Percentiles rank a stretch among this genome's conserved stretches.
phyloP scores from a whole-genome alignment of 37 sponge, comb jelly and placozoan species.

The Tethya wilhelma region DNA sequence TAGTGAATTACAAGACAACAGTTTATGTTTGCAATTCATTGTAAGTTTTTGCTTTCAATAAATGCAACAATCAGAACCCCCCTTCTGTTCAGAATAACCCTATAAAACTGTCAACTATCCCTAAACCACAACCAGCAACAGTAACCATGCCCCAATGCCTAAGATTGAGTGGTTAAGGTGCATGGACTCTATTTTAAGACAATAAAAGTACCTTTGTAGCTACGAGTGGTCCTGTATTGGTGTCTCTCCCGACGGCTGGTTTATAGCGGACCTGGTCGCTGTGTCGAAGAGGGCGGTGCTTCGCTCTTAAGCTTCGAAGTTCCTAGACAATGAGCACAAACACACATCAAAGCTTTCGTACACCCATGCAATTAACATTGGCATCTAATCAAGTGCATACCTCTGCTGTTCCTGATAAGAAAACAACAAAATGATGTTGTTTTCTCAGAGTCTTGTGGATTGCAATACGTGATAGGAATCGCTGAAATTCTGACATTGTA shows the following conservation, averaged over 20 bases:
- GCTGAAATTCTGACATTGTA: constrained; percentile 87
- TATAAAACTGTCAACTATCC: no score
- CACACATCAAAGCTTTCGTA: neutral
- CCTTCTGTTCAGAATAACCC: neutral
- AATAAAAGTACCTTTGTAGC: constrained; percentile 51
- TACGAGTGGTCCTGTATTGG: constrained; percentile 75
- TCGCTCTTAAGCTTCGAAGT: constrained; percentile 52
- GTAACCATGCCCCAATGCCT: no score
- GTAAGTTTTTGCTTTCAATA: no score
- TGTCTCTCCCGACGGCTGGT: constrained; percentile 77
- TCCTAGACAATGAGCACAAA: constrained; percentile 40
- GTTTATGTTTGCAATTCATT: no score
- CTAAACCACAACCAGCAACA: no score
- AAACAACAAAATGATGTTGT: constrained; percentile 59
- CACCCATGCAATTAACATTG: neutral
- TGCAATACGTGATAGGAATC: constrained; percentile 78
- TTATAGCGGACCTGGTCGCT: constrained; percentile 50
- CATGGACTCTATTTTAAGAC: neutral
- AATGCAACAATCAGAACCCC: neutral
- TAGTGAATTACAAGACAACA: no score
- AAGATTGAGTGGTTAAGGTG: no score
- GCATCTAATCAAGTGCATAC: constrained; percentile 8
- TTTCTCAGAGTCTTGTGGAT: constrained; percentile 63
- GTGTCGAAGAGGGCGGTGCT: constrained; percentile 46
- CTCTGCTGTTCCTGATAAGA: constrained; percentile 72